A percentile compares a stretch with the other conserved stretches of the same genome.
These are phyloP conservation scores for Carassius gibelio DNA, from an alignment of 2,113 vertebrate species.

Conservation along the genomic window DNA sequence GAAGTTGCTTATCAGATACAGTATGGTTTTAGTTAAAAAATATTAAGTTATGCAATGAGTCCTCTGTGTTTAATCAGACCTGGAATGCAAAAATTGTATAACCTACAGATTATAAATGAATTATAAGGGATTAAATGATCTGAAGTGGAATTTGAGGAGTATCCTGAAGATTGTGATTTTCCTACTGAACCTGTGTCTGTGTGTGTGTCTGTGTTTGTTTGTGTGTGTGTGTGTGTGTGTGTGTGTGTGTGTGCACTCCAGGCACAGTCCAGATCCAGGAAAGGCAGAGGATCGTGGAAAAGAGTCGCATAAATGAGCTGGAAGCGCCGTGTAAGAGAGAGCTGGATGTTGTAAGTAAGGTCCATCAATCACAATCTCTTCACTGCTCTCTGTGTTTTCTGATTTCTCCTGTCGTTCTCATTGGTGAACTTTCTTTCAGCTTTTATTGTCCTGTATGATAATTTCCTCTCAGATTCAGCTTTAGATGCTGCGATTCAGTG, in stretches of 20 bases:
- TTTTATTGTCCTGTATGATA: background rate
- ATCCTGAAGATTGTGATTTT: too few species aligned
- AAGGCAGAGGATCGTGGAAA: conserved; percentile 78
- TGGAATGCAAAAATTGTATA: too few species aligned
- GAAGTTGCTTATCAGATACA: background rate
- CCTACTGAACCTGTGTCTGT: too few species aligned
- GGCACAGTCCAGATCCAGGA: conserved; percentile 86
- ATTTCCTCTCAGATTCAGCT: background rate
- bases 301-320: conserved; percentile 71
- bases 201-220: too few species aligned
- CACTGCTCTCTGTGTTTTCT: background rate
- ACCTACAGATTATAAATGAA: too few species aligned
- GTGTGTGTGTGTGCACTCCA: conserved; percentile 59
- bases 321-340: conserved; percentile 72
- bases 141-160: background rate
- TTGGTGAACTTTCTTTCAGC: background rate
- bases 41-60: too few species aligned
- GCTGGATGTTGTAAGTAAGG: conserved; percentile 71
- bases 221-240: too few species aligned
- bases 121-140: background rate
- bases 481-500: background rate
- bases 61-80: too few species aligned
- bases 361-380: conserved; percentile 57
- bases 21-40: too few species aligned
- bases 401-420: background rate